Evolutionary conservation across 2,797 vertebrate species (phyloP).

Genomic region (Ctenopoma multispine): DNA sequence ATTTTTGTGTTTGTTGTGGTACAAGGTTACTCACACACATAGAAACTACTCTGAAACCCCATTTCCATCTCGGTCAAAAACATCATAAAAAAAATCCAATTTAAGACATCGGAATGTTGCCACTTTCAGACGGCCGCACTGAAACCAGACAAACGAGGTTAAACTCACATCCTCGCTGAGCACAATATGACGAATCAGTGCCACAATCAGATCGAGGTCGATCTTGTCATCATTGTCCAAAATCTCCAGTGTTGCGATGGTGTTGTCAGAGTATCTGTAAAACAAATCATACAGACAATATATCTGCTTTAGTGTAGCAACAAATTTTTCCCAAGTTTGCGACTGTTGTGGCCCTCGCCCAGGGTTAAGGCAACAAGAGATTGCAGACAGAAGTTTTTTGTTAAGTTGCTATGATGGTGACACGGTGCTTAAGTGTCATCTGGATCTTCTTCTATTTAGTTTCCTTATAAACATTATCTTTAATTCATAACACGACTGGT

Average conservation of each 20-base stretch:
- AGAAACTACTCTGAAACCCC: neutral
- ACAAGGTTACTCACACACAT: neutral
- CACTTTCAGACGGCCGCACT: neutral
- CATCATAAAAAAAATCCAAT: neutral
- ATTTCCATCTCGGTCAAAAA: constrained; percentile 11
- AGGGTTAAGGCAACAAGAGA: neutral
- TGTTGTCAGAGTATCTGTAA: constrained; percentile 91
- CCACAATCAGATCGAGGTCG: constrained; percentile 91
- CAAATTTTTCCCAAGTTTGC: neutral
- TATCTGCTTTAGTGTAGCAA: neutral
- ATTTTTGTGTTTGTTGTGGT: too few species aligned
- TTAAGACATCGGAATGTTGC: neutral
- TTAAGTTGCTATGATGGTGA: neutral
- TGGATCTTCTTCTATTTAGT: neutral
- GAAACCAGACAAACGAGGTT: neutral
- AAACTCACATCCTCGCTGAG: constrained; percentile 76
- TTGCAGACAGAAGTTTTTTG: neutral
- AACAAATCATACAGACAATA: constrained; percentile 18
- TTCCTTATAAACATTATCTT: too few species aligned
- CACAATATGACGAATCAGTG: constrained; percentile 90
- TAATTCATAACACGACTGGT: too few species aligned
- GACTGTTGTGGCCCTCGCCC: neutral
- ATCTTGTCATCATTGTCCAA: constrained; percentile 94
- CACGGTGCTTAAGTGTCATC: neutral
- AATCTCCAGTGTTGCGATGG: constrained; percentile 87